These are phyloP conservation scores for Solea senegalensis DNA, from an alignment of 2,113 vertebrate genomes.

Conservation along the genomic window DNA sequence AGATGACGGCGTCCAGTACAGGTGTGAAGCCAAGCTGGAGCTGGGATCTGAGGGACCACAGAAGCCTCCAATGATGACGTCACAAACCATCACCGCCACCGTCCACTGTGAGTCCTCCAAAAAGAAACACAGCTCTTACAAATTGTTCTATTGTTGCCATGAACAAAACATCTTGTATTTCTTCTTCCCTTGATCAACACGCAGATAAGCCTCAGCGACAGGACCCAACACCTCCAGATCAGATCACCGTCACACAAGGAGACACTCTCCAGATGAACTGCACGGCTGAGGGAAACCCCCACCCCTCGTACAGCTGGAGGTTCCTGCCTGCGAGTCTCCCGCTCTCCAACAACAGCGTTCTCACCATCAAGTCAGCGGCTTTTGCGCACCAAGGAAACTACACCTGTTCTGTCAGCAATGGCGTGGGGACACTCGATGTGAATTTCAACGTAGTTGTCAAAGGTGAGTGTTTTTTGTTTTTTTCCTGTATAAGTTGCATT, in stretches of 20 bases:
- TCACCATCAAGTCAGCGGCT: neutral
- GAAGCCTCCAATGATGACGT: neutral
- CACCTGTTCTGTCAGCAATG: conserved; percentile 31
- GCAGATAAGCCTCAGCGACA: conserved; percentile 26
- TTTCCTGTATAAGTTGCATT: neutral
- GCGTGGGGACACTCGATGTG: accelerated
- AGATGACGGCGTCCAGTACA: conserved; percentile 37
- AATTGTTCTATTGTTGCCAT: too few relatives aligned
- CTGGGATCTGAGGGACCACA: conserved; percentile 43
- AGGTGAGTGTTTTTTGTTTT: conserved; percentile 34
- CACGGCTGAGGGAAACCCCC: conserved; percentile 48
- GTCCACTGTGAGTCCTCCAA: conserved; percentile 34
- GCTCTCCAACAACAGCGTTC: neutral
- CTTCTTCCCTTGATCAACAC: neutral
- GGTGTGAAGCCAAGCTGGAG: conserved; percentile 53
- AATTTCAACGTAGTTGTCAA: conserved; percentile 14
- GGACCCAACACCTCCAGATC: accelerated
- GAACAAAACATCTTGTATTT: neutral
- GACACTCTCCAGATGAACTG: conserved; percentile 38
- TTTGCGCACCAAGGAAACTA: conserved; percentile 30
- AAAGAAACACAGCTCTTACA: too few relatives aligned
- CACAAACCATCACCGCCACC: neutral
- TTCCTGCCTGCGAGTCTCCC: accelerated
- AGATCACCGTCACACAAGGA: neutral
- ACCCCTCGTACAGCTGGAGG: conserved; percentile 48